phyloP scores from a whole-genome alignment of 2,888 invertebrate species.

The Polydrusus tereticollis region DNA sequence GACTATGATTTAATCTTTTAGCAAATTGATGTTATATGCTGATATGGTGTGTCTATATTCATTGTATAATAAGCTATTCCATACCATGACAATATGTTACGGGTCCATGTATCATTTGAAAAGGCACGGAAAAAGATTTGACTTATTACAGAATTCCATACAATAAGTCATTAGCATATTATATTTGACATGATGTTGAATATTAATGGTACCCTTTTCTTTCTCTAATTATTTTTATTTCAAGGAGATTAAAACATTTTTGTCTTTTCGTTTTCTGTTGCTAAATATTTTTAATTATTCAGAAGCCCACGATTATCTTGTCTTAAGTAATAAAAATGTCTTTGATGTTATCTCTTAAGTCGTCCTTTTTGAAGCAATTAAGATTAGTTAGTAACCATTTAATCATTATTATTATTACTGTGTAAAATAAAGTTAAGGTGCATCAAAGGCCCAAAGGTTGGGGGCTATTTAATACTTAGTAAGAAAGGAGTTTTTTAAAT shows the following conservation, averaged over 20 bases:
- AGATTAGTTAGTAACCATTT: background rate
- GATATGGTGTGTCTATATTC: background rate
- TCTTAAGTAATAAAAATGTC: background rate
- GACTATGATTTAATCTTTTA: background rate
- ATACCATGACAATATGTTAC: background rate
- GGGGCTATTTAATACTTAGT: too few relatives aligned
- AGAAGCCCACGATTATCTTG: background rate
- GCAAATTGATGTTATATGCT: background rate
- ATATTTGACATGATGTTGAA: background rate
- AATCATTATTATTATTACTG: too few relatives aligned
- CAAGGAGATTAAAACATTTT: background rate
- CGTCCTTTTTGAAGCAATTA: background rate
- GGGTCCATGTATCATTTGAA: background rate
- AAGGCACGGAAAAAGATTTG: background rate
- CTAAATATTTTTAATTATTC: slow-evolving; percentile 1
- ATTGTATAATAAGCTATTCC: too few relatives aligned
- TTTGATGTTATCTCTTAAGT: background rate
- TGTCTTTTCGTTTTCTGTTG: background rate
- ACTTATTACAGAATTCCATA: background rate
- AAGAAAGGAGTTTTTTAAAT: too few relatives aligned
- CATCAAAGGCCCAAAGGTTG: background rate
- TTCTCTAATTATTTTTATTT: slow-evolving; percentile 11
- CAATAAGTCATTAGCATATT: slow-evolving; percentile 1
- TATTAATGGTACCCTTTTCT: slow-evolving; percentile 13
- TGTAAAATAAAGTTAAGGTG: too few relatives aligned